Conservation (phyloP, 1,140 invertebrate species). For the Eulimnadia texana region DNA sequence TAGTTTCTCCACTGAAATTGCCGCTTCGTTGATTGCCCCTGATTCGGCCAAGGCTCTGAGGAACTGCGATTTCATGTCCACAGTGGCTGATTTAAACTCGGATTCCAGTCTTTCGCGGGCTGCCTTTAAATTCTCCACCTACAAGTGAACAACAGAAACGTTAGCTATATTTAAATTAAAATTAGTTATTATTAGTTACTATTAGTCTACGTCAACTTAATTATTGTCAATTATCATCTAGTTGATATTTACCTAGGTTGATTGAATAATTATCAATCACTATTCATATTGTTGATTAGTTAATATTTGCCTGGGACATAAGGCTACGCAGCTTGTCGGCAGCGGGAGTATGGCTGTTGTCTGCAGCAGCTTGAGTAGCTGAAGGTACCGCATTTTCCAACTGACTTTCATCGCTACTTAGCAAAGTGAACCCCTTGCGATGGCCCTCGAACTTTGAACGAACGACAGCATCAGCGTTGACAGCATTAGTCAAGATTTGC, state of each 20-base stretch:
- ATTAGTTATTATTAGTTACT: too few species aligned
- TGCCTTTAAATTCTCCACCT: conserved; percentile 68
- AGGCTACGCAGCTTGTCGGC: conserved; percentile 54
- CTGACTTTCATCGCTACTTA: conserved; percentile 55
- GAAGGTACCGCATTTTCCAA: conserved; percentile 47
- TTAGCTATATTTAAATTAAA: too few species aligned
- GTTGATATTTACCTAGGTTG: too few species aligned
- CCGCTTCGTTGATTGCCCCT: conserved; percentile 68
- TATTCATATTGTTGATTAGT: too few species aligned
- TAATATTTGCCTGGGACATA: conserved; percentile 48
- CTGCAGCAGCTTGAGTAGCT: conserved; percentile 31
- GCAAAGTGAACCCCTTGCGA: conserved; percentile 60
- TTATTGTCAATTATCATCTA: too few species aligned
- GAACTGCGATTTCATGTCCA: conserved; percentile 76
- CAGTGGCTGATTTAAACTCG: conserved; percentile 64
- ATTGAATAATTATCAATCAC: too few species aligned
- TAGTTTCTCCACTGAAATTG: conserved; percentile 57
- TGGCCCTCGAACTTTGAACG: conserved; percentile 72
- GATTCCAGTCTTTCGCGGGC: conserved; percentile 77
- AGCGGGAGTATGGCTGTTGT: conserved; percentile 40
- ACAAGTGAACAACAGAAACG: not conserved
- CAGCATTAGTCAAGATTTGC: conserved; percentile 76
- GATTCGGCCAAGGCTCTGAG: conserved; percentile 62
- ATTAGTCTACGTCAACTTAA: too few species aligned
- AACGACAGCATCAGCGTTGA: conserved; percentile 59